Percentiles rank a stretch among this genome's conserved stretches.
Conservation (phyloP, 2,888 invertebrate genomes). For the Heterodera filipjevi region DNA sequence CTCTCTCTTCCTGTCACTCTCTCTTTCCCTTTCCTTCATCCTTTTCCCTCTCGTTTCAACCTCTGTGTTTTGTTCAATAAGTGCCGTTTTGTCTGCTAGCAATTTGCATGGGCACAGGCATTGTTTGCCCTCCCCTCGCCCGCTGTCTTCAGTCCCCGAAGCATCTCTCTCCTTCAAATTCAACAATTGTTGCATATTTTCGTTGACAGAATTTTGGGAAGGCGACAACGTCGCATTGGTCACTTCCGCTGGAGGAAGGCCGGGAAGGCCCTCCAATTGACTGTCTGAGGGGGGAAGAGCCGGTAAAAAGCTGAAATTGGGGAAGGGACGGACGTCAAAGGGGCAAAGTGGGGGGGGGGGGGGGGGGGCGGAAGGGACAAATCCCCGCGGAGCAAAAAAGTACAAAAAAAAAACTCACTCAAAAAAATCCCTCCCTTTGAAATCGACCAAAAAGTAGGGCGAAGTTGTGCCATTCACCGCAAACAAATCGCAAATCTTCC, state of each 20-base stretch:
- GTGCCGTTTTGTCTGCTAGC: slow-evolving; percentile 10
- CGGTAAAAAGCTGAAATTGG: slow-evolving; percentile 37
- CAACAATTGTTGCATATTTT: slow-evolving; percentile 3
- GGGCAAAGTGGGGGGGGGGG: not conserved
- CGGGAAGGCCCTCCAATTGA: slow-evolving; percentile 33
- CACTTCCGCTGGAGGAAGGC: slow-evolving; percentile 3
- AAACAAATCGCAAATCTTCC: slow-evolving; percentile 52
- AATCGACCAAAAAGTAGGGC: slow-evolving; percentile 46
- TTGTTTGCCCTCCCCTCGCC: not conserved
- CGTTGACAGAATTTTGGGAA: not conserved
- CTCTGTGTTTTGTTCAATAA: not conserved
- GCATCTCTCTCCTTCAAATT: slow-evolving; percentile 14
- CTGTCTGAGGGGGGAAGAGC: slow-evolving; percentile 47
- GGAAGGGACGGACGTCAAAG: not conserved
- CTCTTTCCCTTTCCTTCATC: not conserved
- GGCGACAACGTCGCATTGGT: slow-evolving; percentile 1
- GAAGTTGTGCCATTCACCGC: slow-evolving; percentile 45
- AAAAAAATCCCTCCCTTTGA: slow-evolving; percentile 50
- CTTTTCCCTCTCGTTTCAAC: too few species aligned
- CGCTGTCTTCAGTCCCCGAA: not conserved
- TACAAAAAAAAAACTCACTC: slow-evolving; percentile 31
- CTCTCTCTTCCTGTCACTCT: too few species aligned
- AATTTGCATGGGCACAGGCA: slow-evolving; percentile 19
- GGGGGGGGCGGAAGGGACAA: not conserved
- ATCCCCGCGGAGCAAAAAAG: not conserved